Conservation (phyloP, 2,113 vertebrate genomes). For the Callipepla squamata region DNA sequence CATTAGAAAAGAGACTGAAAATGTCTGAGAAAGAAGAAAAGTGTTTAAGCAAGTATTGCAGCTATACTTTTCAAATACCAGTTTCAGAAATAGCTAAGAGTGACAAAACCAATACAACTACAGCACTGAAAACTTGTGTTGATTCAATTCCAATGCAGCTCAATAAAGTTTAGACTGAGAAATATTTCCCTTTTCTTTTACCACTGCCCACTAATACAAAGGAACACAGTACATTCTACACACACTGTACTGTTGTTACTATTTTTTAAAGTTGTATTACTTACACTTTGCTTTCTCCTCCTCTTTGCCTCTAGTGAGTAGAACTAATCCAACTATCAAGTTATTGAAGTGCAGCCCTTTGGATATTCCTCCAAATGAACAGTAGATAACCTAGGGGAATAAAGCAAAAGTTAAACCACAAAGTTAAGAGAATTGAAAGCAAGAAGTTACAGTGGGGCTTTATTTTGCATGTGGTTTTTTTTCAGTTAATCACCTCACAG, state of each 20-base stretch:
- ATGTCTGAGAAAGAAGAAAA: constrained; percentile 83
- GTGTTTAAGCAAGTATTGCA: not conserved
- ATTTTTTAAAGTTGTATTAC: constrained; percentile 1
- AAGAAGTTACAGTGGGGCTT: not conserved
- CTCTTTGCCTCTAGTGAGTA: constrained; percentile 94
- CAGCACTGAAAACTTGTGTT: not conserved
- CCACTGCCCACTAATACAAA: not conserved
- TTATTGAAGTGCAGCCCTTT: constrained; percentile 99
- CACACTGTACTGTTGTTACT: not conserved
- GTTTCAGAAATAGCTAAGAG: not conserved
- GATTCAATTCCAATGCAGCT: not conserved
- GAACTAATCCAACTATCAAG: constrained; percentile 94
- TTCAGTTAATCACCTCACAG: not conserved
- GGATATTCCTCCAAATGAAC: constrained; percentile 93
- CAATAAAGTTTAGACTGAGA: not conserved
- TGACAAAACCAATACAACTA: not conserved
- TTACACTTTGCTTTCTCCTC: constrained; percentile 98
- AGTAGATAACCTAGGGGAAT: constrained; percentile 90
- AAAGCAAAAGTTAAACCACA: not conserved
- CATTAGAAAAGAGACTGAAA: constrained; percentile 96
- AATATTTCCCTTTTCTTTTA: not conserved
- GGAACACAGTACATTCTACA: not conserved
- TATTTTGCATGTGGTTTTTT: fast-evolving
- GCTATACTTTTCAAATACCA: not conserved
- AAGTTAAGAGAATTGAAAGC: not conserved